These are phyloP conservation scores for Zaprionus capensis DNA, from an alignment of 1,140 invertebrate genomes.

Conservation along the genomic window DNA sequence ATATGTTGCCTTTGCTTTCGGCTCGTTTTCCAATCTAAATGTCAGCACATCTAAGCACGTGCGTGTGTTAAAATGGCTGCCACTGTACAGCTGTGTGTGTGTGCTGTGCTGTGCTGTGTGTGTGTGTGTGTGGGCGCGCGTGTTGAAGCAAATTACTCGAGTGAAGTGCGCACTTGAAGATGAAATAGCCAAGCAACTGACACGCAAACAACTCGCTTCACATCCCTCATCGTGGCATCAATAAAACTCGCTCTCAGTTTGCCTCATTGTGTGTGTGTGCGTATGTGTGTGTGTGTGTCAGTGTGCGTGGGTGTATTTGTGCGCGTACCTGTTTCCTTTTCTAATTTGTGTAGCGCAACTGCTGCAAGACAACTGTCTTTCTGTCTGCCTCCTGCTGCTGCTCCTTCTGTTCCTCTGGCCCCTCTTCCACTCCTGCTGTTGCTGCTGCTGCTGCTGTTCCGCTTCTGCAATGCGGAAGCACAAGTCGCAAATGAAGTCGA, in stretches of 20 bases:
- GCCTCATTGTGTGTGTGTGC: neutral
- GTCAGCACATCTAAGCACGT: conserved; percentile 66
- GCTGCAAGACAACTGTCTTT: conserved; percentile 45
- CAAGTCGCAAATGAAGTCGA: conserved; percentile 27
- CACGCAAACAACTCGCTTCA: conserved; percentile 53
- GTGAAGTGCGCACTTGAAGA: conserved; percentile 73
- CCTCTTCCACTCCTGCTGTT: neutral
- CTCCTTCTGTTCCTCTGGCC: too few species aligned
- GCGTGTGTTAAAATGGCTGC: conserved; percentile 59
- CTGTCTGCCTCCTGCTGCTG: neutral
- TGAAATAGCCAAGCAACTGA: conserved; percentile 72
- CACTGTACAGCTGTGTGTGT: conserved; percentile 25
- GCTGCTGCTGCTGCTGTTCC: conserved; percentile 1
- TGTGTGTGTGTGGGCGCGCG: conserved; percentile 50
- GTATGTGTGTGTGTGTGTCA: neutral
- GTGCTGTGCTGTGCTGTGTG: neutral
- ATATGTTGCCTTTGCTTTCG: conserved; percentile 66
- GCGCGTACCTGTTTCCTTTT: conserved; percentile 43
- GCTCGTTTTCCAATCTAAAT: conserved; percentile 78
- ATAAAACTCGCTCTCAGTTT: conserved; percentile 53
- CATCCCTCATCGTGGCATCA: conserved; percentile 40
- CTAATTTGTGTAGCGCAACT: conserved; percentile 69
- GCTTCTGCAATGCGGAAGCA: conserved; percentile 7
- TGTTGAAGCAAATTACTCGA: conserved; percentile 74
- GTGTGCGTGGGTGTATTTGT: neutral